Evolutionary conservation across 2,797 vertebrate genomes (phyloP).

Genomic region (Setipinna tenuifilis): DNA sequence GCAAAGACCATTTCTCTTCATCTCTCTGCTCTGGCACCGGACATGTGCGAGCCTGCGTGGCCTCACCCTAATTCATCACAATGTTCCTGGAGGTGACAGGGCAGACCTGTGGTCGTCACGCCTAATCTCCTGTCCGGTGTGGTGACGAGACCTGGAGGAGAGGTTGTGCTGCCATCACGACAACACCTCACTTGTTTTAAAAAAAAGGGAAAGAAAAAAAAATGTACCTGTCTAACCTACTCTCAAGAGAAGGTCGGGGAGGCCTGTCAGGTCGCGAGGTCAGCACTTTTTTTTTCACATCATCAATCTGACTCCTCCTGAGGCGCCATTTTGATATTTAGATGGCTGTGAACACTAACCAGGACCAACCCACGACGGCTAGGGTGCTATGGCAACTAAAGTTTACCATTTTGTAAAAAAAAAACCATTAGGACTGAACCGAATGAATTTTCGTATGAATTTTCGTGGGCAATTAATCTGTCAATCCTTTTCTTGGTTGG

Average conservation of each 20-base stretch:
- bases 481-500: too few species aligned
- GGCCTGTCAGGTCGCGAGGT: background rate
- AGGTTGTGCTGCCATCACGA: background rate
- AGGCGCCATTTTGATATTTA: background rate
- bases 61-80: constrained; percentile 57
- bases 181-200: background rate
- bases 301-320: background rate
- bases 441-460: too few species aligned
- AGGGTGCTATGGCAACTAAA: too few species aligned
- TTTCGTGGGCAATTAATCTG: too few species aligned
- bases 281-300: background rate
- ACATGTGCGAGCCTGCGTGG: background rate
- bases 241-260: background rate
- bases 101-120: constrained; percentile 47
- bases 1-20: constrained; percentile 7
- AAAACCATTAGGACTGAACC: too few species aligned
- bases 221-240: background rate
- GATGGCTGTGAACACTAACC: background rate
- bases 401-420: too few species aligned
- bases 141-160: background rate
- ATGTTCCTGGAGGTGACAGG: constrained; percentile 55
- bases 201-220: background rate
- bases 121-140: constrained; percentile 53
- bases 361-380: background rate
- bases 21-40: background rate